These are phyloP conservation scores for Parthenolecanium corni DNA, from an alignment of 2,888 invertebrate species.

Conservation along the genomic window DNA sequence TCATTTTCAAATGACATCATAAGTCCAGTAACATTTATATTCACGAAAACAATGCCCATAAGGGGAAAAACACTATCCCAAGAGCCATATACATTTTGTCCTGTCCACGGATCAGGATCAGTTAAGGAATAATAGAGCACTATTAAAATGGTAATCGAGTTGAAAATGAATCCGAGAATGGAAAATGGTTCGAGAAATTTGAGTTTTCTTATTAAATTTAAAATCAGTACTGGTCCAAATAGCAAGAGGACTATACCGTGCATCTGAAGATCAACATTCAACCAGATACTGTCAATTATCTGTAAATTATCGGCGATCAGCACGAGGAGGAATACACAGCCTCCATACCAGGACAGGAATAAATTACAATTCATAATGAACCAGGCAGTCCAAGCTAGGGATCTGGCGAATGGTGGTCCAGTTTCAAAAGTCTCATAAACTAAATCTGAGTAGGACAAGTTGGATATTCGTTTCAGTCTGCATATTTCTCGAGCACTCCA, in stretches of 20 bases:
- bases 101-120: slow-evolving; percentile 51
- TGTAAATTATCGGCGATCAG: slow-evolving; percentile 1
- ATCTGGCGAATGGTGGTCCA: background rate
- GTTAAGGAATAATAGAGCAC: slow-evolving; percentile 74
- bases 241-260: slow-evolving; percentile 34
- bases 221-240: slow-evolving; percentile 48
- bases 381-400: background rate
- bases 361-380: background rate
- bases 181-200: slow-evolving; percentile 82
- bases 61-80: slow-evolving; percentile 68
- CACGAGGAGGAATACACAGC: background rate
- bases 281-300: background rate
- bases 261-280: slow-evolving; percentile 18
- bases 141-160: slow-evolving; percentile 68
- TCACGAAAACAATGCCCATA: slow-evolving; percentile 91
- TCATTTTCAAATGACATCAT: slow-evolving; percentile 78
- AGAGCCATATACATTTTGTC: slow-evolving; percentile 51
- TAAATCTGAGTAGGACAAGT: slow-evolving; percentile 6
- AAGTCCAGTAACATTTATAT: slow-evolving; percentile 89
- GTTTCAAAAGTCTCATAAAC: slow-evolving; percentile 1
- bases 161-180: slow-evolving; percentile 72
- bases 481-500: slow-evolving; percentile 6
- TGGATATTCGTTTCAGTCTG: slow-evolving; percentile 9
- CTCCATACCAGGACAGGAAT: background rate
- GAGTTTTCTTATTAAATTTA: slow-evolving; percentile 71